A percentile compares a stretch with the other conserved stretches of the same genome.
Evolutionary conservation across 2,888 invertebrate species (phyloP).

Genomic region (Andrena haemorrhoa): DNA sequence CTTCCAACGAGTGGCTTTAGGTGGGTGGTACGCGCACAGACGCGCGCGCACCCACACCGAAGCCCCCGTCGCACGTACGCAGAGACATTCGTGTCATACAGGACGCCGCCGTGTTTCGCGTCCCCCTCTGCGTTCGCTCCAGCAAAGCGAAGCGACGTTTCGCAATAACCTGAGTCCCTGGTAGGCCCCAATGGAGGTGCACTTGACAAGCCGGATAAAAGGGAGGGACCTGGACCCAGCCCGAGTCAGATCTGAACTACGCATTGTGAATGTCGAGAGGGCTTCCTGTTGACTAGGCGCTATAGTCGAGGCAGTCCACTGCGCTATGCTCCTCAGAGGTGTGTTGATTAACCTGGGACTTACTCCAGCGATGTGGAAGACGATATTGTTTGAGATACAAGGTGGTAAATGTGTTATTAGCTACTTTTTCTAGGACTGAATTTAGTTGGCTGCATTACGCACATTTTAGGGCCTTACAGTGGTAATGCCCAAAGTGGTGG

Average conservation of each 20-base stretch:
- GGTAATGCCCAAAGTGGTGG: no score
- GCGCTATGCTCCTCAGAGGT: no score
- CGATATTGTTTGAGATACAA: no score
- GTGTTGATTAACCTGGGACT: no score
- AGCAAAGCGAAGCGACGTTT: conserved; percentile 60
- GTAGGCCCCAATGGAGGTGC: conserved; percentile 53
- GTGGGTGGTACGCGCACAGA: conserved; percentile 63
- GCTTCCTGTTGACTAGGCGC: no score
- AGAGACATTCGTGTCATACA: conserved; percentile 53
- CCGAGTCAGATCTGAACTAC: background rate
- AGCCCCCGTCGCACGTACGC: conserved; percentile 24
- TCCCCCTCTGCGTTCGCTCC: conserved; percentile 45
- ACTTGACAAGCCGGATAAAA: conserved; percentile 35
- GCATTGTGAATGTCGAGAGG: no score
- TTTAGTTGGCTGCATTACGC: no score
- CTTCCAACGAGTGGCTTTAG: conserved; percentile 65
- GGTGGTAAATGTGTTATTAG: no score
- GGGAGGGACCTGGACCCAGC: conserved; percentile 11
- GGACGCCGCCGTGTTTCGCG: conserved; percentile 53
- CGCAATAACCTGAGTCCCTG: conserved; percentile 68
- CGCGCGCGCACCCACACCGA: background rate
- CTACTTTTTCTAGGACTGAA: no score
- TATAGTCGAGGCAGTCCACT: no score
- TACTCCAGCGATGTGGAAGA: no score
- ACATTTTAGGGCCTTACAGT: no score